Evolutionary conservation across 2,113 vertebrate genomes (phyloP).

Genomic region (Oryzias javanicus): DNA sequence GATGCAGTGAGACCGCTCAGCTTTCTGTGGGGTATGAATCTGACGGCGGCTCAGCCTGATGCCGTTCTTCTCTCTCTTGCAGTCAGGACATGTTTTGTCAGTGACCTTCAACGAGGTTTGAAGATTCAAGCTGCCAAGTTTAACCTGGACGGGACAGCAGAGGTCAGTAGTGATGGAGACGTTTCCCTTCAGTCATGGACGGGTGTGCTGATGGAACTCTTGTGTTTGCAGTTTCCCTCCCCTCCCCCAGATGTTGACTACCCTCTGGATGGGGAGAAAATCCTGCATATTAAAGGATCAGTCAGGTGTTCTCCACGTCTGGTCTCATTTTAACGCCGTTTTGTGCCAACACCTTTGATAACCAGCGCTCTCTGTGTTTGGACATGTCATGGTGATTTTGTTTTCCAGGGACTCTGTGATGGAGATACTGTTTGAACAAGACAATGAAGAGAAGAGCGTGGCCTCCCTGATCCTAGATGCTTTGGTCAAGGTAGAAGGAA

Average conservation of each 20-base stretch:
- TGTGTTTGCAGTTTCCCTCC: slow-evolving; percentile 81
- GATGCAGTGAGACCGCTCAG: too few species aligned
- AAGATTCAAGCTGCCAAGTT: slow-evolving; percentile 95
- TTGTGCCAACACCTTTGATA: accelerated
- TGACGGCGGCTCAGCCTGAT: neutral
- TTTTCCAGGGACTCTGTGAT: slow-evolving; percentile 88
- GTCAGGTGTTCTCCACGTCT: slow-evolving; percentile 80
- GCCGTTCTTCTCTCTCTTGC: slow-evolving; percentile 21
- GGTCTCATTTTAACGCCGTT: neutral
- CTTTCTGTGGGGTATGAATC: neutral
- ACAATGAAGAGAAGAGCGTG: slow-evolving; percentile 96
- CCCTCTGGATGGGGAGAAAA: slow-evolving; percentile 93
- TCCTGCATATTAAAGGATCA: slow-evolving; percentile 89
- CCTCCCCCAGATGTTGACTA: slow-evolving; percentile 92
- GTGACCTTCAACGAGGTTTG: slow-evolving; percentile 91
- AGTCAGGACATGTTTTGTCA: slow-evolving; percentile 96
- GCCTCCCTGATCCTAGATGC: slow-evolving; percentile 93
- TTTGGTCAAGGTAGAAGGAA: slow-evolving; percentile 85
- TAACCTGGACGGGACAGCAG: slow-evolving; percentile 87
- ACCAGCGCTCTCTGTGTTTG: accelerated
- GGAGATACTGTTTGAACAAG: slow-evolving; percentile 96
- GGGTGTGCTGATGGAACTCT: neutral
- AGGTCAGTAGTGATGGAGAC: slow-evolving; percentile 73
- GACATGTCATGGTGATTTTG: neutral
- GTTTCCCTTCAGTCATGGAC: neutral